Evolutionary conservation across 2,888 invertebrate species (phyloP).

Genomic region (Scaeva pyrastri): DNA sequence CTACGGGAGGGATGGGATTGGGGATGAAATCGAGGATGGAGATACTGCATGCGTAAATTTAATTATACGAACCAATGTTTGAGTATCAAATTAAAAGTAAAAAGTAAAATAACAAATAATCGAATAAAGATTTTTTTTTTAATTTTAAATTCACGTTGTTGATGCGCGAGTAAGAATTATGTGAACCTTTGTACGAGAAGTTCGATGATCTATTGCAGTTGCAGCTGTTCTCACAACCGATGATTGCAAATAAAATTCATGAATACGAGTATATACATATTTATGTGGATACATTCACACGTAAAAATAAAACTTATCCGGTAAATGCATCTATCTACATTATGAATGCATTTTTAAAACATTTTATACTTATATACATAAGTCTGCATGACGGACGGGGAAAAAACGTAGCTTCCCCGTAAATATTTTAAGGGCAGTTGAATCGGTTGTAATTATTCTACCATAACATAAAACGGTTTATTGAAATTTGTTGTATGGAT

Average conservation of each 20-base stretch:
- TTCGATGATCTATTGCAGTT: conserved; percentile 15
- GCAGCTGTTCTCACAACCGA: not conserved
- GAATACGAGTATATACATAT: not conserved
- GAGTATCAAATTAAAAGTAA: conserved; percentile 49
- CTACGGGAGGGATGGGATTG: not conserved
- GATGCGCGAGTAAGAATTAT: not conserved
- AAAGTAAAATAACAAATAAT: conserved; percentile 22
- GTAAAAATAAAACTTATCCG: no score
- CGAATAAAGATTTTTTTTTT: not conserved
- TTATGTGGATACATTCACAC: no score
- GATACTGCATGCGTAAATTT: conserved; percentile 57
- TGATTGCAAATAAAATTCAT: not conserved
- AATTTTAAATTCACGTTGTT: not conserved
- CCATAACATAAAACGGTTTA: no score
- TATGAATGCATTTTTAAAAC: no score
- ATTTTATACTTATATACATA: no score
- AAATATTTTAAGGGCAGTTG: no score
- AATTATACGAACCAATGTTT: conserved; percentile 69
- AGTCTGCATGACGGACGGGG: no score
- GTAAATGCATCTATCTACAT: no score
- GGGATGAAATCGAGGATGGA: not conserved
- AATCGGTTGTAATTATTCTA: no score
- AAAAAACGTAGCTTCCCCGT: no score
- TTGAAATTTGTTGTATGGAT: no score
- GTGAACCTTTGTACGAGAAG: not conserved